Evolutionary conservation across 2,113 vertebrate genomes (phyloP), one percentile per base, ranked within the genome.

Genomic region (Ochotona princeps): DNA sequence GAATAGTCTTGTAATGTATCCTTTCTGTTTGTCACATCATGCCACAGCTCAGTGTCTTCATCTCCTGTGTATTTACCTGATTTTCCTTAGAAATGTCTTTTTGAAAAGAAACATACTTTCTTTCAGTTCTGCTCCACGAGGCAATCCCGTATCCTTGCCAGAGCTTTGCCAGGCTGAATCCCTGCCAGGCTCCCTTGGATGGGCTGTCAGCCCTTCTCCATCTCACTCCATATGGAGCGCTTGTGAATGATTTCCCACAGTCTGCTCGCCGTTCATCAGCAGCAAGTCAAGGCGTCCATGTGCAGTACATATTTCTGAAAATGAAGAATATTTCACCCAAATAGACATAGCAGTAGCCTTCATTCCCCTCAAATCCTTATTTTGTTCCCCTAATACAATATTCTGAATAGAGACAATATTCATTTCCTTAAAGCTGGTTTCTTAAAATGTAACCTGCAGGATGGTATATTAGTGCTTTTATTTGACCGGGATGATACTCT

Each of bases 81-180:
- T 38, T 47, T 54, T 47, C 61, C 51, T 26, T 91, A 21, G 73
- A 67, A 25, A 70, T 86, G 86, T 81, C 73, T 76, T 89, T 80
- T 91, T 76, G 84, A 66, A 60, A 91, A 30, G 63, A 95, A 89
- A 76, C 47, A 76, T 35, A 25, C 69, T 94, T 85, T 92, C 61
- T 47, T 93, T 38, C 65, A 95, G 65, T 30, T 83, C 79, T 92
- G 57, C 49, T 17, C 47, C 81, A 26, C 25, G 73, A 28, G 85
- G 76, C 79, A 86, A 28, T 11, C 7, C 12, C 35, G 30, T 67
- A 35, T 83, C 75, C 44, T 21, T 78, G 79, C 65, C 20, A 11
- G 63, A 84, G 49, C 15, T 93, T 84, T 73, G 78, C 49, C 49
- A 85, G 72, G 67, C 47, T 90, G 86, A 88, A 54, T 82, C 74